A percentile compares a stretch with the other conserved stretches of the same genome.
These are phyloP conservation scores for Oryzias curvinotus DNA, from an alignment of 2,113 vertebrate species.

Conservation along the genomic window DNA sequence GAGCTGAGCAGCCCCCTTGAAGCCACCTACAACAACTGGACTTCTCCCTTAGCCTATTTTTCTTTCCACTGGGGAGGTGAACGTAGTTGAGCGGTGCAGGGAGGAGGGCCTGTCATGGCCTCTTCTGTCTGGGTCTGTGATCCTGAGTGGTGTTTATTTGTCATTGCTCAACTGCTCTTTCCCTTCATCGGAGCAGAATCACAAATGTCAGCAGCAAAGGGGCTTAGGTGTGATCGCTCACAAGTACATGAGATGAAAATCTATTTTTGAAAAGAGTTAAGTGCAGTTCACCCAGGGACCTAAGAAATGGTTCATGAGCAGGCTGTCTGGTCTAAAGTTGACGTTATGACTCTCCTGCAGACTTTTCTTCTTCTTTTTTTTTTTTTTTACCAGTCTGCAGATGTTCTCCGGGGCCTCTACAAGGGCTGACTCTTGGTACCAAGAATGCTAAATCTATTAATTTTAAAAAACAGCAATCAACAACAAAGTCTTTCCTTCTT, in stretches of 20 bases:
- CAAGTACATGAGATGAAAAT: conserved; percentile 39
- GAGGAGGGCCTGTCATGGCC: conserved; percentile 44
- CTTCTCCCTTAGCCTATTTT: conserved; percentile 61
- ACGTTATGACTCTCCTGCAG: conserved; percentile 27
- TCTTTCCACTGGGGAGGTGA: conserved; percentile 67
- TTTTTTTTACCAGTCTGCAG: background rate
- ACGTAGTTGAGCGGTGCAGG: conserved; percentile 46
- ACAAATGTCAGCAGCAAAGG: conserved; percentile 44
- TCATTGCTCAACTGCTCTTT: conserved; percentile 41
- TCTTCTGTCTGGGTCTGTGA: conserved; percentile 42
- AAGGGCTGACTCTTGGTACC: conserved; percentile 9
- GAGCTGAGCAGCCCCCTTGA: conserved; percentile 14
- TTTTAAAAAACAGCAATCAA: conserved; percentile 3
- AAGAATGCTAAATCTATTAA: conserved; percentile 22
- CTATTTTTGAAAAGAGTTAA: conserved; percentile 55
- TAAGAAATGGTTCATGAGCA: conserved; percentile 33
- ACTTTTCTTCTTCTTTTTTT: conserved; percentile 18
- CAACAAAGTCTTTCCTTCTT: background rate
- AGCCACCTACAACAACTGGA: conserved; percentile 58
- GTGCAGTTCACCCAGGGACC: conserved; percentile 42
- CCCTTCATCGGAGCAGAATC: conserved; percentile 41
- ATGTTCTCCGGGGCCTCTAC: conserved; percentile 5
- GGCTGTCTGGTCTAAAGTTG: conserved; percentile 23
- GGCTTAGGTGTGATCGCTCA: conserved; percentile 26
- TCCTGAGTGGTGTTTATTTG: conserved; percentile 69